Base-by-base conservation (phyloP, 1,140 invertebrate species). In the Brachionus plicatilis region DNA sequence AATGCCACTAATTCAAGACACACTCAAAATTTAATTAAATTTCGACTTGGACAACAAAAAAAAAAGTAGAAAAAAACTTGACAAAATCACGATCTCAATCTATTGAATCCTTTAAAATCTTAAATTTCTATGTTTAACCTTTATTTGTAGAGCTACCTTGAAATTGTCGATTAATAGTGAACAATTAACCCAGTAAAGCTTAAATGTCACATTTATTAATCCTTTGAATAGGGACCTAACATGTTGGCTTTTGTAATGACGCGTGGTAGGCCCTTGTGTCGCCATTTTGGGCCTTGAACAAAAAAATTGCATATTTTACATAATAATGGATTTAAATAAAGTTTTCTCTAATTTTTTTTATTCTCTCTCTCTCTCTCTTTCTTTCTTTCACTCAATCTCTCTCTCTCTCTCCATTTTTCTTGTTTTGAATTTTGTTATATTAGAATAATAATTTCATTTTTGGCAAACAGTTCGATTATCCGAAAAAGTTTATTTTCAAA, bases 391-490 rank as follows among this genome's bases (percentile, higher is more conserved):
- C 14, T 47, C 29, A 33, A 3, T 60, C 17, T 24, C 14, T 60
- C 17, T 24, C 53, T 60, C 53, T 60, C 3, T 60, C 9, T 60
- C 9, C n/a, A 20, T 56, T 7, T n/a, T 68, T 7, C 12, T 33
- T 29, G n/a, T 37, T 68, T 68, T 68, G 12, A 68, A 14, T 68
- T 17, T 60, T 60, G 53, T 60, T 60, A 60, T 60, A 60, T 60
- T 60, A 60, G 53, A 60, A 60, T 60, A 60, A 60, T 60, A 60
- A 60, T 60, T 60, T 60, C 53, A 68, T 33, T 33, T 29, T 68
- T 41, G 33, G 17, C 17, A 72, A 72, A 72, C 43, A 72, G 33
- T 45, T 72, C 68, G 68, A 72, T 72, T 72, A 72, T 72, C 68
- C 68, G 68, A 72, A 41, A 72, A 72, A 72, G 41, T 41, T 41